These are phyloP conservation scores for Acipenser oxyrinchus DNA, from an alignment of 2,797 vertebrate species.

Conservation along the genomic window DNA sequence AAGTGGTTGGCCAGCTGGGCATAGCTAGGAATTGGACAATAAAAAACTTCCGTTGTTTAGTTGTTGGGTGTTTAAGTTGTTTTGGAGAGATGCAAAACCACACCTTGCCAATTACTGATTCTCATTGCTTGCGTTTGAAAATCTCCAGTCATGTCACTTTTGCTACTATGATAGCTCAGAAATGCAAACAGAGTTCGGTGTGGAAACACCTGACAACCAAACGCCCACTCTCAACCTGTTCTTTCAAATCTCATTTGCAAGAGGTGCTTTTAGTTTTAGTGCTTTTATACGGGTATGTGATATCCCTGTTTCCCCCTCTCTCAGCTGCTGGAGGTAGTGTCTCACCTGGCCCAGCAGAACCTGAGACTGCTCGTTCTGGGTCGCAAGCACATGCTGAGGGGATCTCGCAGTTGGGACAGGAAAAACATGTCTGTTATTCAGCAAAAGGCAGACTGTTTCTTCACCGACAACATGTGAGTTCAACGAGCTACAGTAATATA, in stretches of 20 bases:
- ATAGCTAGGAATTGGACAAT: too few species aligned
- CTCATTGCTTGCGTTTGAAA: too few species aligned
- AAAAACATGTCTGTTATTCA: constrained; percentile 66
- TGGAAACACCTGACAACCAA: background rate
- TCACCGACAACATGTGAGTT: constrained; percentile 86
- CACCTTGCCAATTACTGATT: too few species aligned
- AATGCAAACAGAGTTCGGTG: background rate
- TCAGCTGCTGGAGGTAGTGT: constrained; percentile 73
- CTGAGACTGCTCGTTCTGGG: constrained; percentile 76
- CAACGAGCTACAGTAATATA: too few species aligned
- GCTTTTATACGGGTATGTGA: constrained; percentile 1
- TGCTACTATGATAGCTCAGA: too few species aligned
- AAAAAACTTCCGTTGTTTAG: too few species aligned
- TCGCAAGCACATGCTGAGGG: constrained; percentile 79
- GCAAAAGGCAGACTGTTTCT: constrained; percentile 82
- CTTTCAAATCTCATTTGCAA: constrained; percentile 16
- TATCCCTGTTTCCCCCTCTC: constrained; percentile 24
- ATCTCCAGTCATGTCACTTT: too few species aligned
- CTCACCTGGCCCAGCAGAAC: constrained; percentile 56
- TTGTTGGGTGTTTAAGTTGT: too few species aligned
- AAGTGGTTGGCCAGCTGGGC: too few species aligned
- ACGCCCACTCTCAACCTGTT: constrained; percentile 11
- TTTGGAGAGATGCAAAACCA: too few species aligned
- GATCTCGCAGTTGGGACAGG: constrained; percentile 57
- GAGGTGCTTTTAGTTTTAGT: constrained; percentile 4